phyloP scores from a whole-genome alignment of 2,888 invertebrate species.

The Amphipoea oculea region DNA sequence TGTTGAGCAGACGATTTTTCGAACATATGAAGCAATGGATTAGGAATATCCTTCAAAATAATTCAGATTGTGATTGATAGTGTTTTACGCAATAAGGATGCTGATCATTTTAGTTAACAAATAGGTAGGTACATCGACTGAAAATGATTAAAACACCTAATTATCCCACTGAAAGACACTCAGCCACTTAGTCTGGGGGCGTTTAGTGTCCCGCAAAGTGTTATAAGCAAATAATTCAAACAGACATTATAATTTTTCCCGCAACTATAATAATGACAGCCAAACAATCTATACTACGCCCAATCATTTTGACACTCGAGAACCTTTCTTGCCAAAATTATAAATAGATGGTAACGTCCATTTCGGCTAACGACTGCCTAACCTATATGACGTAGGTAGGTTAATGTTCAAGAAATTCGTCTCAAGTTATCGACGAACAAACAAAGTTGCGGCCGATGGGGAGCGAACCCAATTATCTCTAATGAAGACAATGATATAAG shows the following conservation, averaged over 20 bases:
- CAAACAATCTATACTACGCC: conserved; percentile 2
- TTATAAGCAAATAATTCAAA: background rate
- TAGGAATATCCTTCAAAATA: too few relatives aligned
- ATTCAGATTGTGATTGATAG: too few relatives aligned
- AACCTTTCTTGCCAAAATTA: conserved; percentile 43
- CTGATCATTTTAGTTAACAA: background rate
- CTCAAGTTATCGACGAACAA: conserved; percentile 89
- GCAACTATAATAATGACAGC: background rate
- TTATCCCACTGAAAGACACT: background rate
- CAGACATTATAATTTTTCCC: background rate
- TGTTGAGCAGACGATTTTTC: too few relatives aligned
- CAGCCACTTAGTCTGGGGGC: too few relatives aligned
- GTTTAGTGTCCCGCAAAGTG: background rate
- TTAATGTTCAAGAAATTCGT: conserved; percentile 88
- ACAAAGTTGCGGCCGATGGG: conserved; percentile 89
- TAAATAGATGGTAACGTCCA: conserved; percentile 59
- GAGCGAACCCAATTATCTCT: conserved; percentile 91
- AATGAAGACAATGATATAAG: conserved; percentile 91
- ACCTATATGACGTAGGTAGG: conserved; percentile 73
- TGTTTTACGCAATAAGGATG: too few relatives aligned
- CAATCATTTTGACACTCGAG: conserved; percentile 37
- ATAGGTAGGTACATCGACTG: too few relatives aligned
- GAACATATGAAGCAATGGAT: too few relatives aligned
- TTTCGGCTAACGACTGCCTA: conserved; percentile 68
- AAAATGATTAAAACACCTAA: background rate